Percentiles rank a stretch among this genome's conserved stretches.
Evolutionary conservation across 2,888 invertebrate species (phyloP).

Genomic region (Hirtodrosophila trivittata): DNA sequence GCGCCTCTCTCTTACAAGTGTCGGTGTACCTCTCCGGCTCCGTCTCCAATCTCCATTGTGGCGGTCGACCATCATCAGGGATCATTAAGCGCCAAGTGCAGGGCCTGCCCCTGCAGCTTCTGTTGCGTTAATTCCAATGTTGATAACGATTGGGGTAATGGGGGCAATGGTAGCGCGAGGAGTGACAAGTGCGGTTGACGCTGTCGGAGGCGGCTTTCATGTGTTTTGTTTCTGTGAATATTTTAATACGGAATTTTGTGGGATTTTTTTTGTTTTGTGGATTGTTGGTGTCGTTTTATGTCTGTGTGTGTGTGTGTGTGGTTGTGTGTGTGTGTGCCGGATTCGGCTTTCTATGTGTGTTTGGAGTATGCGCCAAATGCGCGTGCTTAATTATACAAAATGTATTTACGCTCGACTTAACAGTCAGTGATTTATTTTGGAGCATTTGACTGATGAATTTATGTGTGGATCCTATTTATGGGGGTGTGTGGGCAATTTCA

Average conservation of each 20-base stretch:
- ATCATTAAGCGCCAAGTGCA: constrained; percentile 70
- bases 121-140: constrained; percentile 7
- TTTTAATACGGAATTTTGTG: constrained; percentile 45
- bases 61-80: constrained; percentile 39
- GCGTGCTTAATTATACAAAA: constrained; percentile 72
- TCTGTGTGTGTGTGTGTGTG: too few relatives aligned
- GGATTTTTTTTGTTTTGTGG: constrained; percentile 25
- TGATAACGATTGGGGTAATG: constrained; percentile 5
- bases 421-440: constrained; percentile 64
- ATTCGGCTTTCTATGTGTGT: constrained; percentile 14
- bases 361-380: constrained; percentile 56
- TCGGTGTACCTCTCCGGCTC: too few relatives aligned
- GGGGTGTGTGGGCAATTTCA: constrained; percentile 4
- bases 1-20: constrained; percentile 36
- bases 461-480: constrained; percentile 26
- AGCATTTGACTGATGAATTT: constrained; percentile 55
- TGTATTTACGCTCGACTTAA: constrained; percentile 64
- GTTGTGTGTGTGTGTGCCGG: background rate
- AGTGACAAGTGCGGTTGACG: background rate
- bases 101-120: constrained; percentile 33
- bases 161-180: background rate
- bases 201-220: constrained; percentile 36
- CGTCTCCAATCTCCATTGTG: too few relatives aligned
- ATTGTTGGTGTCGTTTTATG: constrained; percentile 17
- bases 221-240: constrained; percentile 23